These are phyloP conservation scores for Eucriotettix oculatus DNA, from an alignment of 2,888 invertebrate species.

Conservation along the genomic window DNA sequence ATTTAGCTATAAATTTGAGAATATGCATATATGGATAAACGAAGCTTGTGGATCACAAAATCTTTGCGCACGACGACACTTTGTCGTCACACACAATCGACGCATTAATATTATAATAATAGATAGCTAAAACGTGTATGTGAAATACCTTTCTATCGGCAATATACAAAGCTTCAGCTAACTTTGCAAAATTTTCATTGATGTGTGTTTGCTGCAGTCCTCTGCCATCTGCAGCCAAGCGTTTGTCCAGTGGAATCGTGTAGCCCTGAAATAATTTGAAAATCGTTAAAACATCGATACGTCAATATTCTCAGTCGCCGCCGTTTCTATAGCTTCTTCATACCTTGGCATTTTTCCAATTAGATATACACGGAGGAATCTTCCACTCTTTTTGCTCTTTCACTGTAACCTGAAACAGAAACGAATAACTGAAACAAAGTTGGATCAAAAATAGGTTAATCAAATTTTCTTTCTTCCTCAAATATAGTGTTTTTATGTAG, in stretches of 20 bases:
- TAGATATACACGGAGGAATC: constrained; percentile 95
- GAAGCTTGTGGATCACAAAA: too few relatives aligned
- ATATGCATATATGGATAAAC: too few relatives aligned
- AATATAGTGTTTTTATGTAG: too few relatives aligned
- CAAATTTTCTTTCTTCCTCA: too few relatives aligned
- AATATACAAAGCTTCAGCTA: constrained; percentile 94
- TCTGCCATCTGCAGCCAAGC: constrained; percentile 93
- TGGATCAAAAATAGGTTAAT: too few relatives aligned
- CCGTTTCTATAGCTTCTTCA: neutral
- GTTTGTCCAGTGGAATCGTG: constrained; percentile 94
- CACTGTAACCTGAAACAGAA: constrained; percentile 50
- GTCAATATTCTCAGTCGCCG: too few relatives aligned
- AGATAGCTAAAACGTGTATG: too few relatives aligned
- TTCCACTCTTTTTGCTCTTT: constrained; percentile 99
- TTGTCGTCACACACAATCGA: too few relatives aligned
- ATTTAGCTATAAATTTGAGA: too few relatives aligned
- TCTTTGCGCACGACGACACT: too few relatives aligned
- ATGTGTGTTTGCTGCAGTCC: constrained; percentile 95
- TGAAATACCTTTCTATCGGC: constrained; percentile 68
- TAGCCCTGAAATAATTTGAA: constrained; percentile 41
- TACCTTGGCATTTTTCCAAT: constrained; percentile 95
- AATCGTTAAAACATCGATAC: too few relatives aligned
- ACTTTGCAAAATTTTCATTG: constrained; percentile 97
- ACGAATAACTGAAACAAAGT: neutral
- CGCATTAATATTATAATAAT: too few relatives aligned